A percentile compares a stretch with the other conserved stretches of the same genome.
phyloP scores from a whole-genome alignment of 2,113 vertebrate genomes.

The Pipa parva region DNA sequence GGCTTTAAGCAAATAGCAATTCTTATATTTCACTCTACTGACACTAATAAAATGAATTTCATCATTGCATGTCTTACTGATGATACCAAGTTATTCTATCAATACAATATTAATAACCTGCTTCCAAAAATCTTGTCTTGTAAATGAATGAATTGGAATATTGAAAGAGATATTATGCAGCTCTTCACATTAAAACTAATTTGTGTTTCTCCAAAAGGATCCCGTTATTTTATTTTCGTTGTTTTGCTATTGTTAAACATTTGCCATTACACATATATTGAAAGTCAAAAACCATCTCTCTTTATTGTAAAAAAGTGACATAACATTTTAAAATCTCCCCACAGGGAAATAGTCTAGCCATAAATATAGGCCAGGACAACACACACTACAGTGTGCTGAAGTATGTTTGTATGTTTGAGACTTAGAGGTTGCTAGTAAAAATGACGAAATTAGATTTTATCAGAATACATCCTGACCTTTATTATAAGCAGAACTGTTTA shows the following conservation, averaged over 20 bases:
- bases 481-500: constrained; percentile 84
- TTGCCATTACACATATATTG: no score
- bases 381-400: constrained; percentile 60
- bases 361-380: constrained; percentile 63
- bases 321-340: constrained; percentile 59
- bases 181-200: no score
- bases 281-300: no score
- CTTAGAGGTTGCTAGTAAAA: constrained; percentile 67
- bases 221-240: constrained; percentile 39
- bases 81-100: constrained; percentile 23
- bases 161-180: background rate
- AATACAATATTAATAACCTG: constrained; percentile 27
- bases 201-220: constrained; percentile 43
- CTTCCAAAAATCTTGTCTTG: no score
- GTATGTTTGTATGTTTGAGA: constrained; percentile 55
- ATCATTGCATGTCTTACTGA: constrained; percentile 40
- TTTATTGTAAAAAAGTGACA: no score
- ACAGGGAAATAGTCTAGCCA: constrained; percentile 48
- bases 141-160: no score
- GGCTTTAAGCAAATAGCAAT: constrained; percentile 30
- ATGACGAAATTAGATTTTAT: constrained; percentile 85
- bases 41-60: constrained; percentile 50
- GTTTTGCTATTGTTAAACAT: no score
- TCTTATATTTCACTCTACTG: constrained; percentile 49
- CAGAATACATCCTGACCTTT: constrained; percentile 96